A percentile compares a stretch with the other conserved stretches of the same genome.
phyloP scores from a whole-genome alignment of 1,140 invertebrate species.

The Brachionus plicatilis region DNA sequence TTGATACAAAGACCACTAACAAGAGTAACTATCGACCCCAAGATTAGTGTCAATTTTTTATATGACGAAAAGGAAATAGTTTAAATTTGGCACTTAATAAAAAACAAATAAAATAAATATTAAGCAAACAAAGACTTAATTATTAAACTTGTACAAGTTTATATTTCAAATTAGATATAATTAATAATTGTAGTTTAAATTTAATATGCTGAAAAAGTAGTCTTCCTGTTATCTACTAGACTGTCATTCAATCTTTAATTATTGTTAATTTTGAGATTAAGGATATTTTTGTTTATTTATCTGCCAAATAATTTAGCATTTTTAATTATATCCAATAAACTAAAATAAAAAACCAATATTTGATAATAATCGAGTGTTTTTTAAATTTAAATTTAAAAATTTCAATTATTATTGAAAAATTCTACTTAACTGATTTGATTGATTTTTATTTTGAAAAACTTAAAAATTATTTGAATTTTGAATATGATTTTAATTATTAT shows the following conservation, averaged over 20 bases:
- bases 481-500: too few species aligned
- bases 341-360: too few species aligned
- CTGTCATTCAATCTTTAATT: not conserved
- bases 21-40: not conserved
- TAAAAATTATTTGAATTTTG: too few species aligned
- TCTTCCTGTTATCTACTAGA: not conserved
- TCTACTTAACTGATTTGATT: too few species aligned
- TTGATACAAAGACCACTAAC: not conserved
- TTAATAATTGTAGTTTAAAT: not conserved
- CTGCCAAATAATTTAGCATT: too few species aligned
- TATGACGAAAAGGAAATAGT: not conserved
- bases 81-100: not conserved
- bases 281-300: too few species aligned
- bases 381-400: too few species aligned
- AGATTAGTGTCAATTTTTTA: not conserved
- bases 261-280: too few species aligned
- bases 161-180: not conserved
- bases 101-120: not conserved
- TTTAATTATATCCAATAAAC: too few species aligned
- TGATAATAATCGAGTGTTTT: too few species aligned
- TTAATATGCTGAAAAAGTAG: not conserved
- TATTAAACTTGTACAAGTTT: not conserved
- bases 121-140: not conserved
- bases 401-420: too few species aligned
- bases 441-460: too few species aligned